Percentiles rank a stretch among this genome's conserved stretches.
Evolutionary conservation across 2,797 vertebrate genomes (phyloP).

Genomic region (Myripristis murdjan): DNA sequence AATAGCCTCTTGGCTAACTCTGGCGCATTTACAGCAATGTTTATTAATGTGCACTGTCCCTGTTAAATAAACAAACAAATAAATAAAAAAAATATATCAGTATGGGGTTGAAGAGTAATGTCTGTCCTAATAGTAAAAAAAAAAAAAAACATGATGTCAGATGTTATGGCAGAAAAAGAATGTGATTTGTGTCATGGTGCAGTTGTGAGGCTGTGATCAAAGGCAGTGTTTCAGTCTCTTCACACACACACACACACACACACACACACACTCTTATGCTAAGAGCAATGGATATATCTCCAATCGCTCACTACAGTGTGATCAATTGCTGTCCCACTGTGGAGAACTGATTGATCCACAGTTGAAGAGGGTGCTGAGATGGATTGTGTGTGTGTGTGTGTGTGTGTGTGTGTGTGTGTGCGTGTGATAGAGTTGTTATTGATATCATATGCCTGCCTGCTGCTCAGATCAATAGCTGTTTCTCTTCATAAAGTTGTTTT

Average conservation of each 20-base stretch:
- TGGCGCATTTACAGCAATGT: too few relatives aligned
- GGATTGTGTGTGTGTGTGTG: too few relatives aligned
- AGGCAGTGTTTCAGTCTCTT: slow-evolving; percentile 8
- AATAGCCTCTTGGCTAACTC: too few relatives aligned
- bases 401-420: too few relatives aligned
- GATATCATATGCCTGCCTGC: slow-evolving; percentile 70
- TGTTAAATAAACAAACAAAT: too few relatives aligned
- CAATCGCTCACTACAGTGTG: slow-evolving; percentile 40
- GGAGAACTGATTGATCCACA: slow-evolving; percentile 61
- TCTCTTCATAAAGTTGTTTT: slow-evolving; percentile 76
- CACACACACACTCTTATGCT: slow-evolving; percentile 27
- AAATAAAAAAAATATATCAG: too few relatives aligned
- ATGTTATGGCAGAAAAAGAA: too few relatives aligned
- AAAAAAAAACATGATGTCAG: too few relatives aligned
- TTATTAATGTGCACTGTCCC: too few relatives aligned
- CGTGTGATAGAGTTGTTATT: slow-evolving; percentile 64
- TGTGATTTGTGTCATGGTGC: slow-evolving; percentile 30
- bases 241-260: slow-evolving; percentile 18
- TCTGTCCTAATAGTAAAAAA: too few relatives aligned
- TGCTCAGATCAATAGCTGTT: slow-evolving; percentile 73
- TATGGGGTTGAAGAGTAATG: background rate
- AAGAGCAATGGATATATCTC: slow-evolving; percentile 31
- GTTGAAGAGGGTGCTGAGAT: slow-evolving; percentile 45
- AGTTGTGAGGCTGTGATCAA: slow-evolving; percentile 27
- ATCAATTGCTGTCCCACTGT: slow-evolving; percentile 55